Base-by-base conservation (phyloP, 2,797 vertebrate genomes). In the Cygnus olor region DNA sequence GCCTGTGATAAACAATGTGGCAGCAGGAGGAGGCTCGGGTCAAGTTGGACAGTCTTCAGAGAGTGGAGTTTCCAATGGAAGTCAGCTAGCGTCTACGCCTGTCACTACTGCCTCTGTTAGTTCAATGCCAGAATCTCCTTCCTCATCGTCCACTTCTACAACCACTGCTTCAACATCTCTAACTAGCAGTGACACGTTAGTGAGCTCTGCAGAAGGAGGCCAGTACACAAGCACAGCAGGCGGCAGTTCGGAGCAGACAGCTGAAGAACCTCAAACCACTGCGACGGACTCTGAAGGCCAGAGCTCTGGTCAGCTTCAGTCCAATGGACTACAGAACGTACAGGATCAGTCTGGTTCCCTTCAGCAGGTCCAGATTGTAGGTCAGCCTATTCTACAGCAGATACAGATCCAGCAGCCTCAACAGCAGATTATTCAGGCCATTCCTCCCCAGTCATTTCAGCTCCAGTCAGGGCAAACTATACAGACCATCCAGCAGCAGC, bases 331-430 rank as follows among this genome's bases (percentile, higher is more conserved):
- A 85, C 99, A 99, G 97, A 98, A 91, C 3, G 96, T 98, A 87
- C 96, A 98, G 15, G 99, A 99, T 47, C 97, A 98, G 72, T 94
- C 98, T 2, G 98, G 98, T 90, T 98, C 98, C 88, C 98, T 99
- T 94, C 99, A 99, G 96, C 99, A 99, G 97, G 99, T 99, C 90
- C 99, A 99, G 47, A 99, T 99, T 19, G 99, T 99, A 95, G 99
- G 99, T 57, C 99, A 99, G 96, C 99, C 99, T 83, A 97, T 99
- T 83, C 97, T 99, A 72, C 99, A 99, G 92, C 99, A 99, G 97
- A 99, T 99, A 95, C 99, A 99, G 98, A 98, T 98, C 91, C 98
- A 98, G 89, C 98, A 98, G 96, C 98, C 98, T 58, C 98, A 98
- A 79, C 98, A 98, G 89, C 98, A 98, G 94, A 99, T 99, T 47